phyloP scores from a whole-genome alignment of 2,113 vertebrate species.

The Myotis davidii region DNA sequence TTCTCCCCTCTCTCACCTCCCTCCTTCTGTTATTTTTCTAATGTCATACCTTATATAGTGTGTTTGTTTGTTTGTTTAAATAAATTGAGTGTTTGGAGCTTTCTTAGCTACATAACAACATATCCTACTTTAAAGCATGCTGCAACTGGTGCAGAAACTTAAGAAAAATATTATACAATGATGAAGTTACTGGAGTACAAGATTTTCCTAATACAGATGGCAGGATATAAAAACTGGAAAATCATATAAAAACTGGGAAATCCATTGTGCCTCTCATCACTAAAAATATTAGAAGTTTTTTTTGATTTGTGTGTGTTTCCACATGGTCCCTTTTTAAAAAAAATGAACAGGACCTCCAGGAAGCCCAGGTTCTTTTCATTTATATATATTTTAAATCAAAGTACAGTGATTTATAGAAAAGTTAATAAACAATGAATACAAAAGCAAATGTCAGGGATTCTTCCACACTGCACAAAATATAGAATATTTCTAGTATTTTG shows the following conservation, averaged over 20 bases:
- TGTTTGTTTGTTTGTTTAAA: not conserved
- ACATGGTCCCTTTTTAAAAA: not conserved
- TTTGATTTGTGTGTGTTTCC: not conserved
- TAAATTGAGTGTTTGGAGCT: not conserved
- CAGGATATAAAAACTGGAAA: not conserved
- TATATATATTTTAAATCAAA: not conserved
- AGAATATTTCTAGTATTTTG: not conserved
- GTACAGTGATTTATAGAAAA: not conserved
- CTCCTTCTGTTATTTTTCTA: not conserved
- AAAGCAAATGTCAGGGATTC: not conserved
- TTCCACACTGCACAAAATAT: not conserved
- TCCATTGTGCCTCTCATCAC: not conserved
- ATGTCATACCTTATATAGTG: not conserved
- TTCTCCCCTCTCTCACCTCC: not conserved
- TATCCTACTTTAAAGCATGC: not conserved
- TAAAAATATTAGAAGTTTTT: not conserved
- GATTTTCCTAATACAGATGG: not conserved
- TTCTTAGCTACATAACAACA: not conserved
- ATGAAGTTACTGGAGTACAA: not conserved
- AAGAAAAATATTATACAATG: not conserved
- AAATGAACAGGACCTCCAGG: not conserved
- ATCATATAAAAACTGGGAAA: not conserved
- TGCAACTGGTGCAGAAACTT: not conserved
- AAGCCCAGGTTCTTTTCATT: not conserved
- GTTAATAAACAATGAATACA: not conserved